These are phyloP conservation scores for Vanacampus margaritifer DNA, from an alignment of 2,113 vertebrate genomes.

Conservation along the genomic window DNA sequence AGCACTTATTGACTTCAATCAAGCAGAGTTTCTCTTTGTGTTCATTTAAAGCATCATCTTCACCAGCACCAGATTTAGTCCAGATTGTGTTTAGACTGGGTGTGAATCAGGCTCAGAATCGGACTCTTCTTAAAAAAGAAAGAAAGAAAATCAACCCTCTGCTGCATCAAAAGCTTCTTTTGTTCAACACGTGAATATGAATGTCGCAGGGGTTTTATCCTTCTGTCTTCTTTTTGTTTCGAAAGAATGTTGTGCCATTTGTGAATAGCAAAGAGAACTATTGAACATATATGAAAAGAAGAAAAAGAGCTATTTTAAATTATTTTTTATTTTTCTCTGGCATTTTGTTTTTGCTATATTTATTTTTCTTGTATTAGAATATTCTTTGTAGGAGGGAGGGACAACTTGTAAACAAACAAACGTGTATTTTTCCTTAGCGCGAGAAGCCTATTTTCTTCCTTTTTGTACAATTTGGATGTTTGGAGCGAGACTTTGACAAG, in stretches of 20 bases:
- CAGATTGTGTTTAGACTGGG: neutral
- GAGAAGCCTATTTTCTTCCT: conserved; percentile 95
- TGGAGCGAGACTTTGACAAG: conserved; percentile 90
- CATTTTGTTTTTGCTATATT: conserved; percentile 96
- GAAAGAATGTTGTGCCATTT: conserved; percentile 99
- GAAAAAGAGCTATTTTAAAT: conserved; percentile 98
- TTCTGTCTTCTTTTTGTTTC: conserved; percentile 93
- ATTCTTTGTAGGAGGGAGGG: conserved; percentile 91
- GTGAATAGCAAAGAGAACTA: conserved; percentile 99
- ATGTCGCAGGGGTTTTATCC: conserved; percentile 91
- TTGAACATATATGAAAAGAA: conserved; percentile 91
- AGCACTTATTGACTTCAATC: neutral
- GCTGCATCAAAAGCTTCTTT: conserved; percentile 18
- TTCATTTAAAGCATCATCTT: neutral
- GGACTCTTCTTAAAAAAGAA: neutral
- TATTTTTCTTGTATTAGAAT: conserved; percentile 99
- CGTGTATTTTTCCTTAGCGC: conserved; percentile 99
- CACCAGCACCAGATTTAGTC: neutral
- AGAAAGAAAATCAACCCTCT: neutral
- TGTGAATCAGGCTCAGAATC: neutral
- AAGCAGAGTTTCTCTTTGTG: neutral
- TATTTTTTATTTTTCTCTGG: conserved; percentile 84
- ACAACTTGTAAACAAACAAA: conserved; percentile 63
- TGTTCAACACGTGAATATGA: conserved; percentile 85
- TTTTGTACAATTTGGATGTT: conserved; percentile 98